phyloP scores from a whole-genome alignment of 2,888 invertebrate species.

The Luperina testacea region DNA sequence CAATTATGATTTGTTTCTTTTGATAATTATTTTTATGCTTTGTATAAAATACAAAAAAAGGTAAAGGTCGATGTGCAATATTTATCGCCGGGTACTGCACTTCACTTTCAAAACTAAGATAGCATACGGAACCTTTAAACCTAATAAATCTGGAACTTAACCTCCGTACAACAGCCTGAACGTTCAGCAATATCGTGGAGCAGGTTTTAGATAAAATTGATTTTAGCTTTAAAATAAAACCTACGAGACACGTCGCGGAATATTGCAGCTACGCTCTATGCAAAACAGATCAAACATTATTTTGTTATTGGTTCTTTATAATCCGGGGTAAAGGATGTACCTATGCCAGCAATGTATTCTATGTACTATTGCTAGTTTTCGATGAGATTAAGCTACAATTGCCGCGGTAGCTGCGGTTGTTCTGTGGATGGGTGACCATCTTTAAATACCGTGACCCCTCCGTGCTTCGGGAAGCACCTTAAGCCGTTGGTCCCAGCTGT shows the following conservation, averaged over 20 bases:
- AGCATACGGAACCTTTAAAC: conserved; percentile 41
- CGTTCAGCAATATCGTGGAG: conserved; percentile 52
- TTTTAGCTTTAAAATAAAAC: conserved; percentile 58
- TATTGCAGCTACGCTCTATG: conserved; percentile 29
- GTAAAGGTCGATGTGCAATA: too few species aligned
- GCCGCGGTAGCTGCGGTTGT: too few species aligned
- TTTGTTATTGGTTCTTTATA: conserved; percentile 5
- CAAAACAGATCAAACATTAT: conserved; percentile 30
- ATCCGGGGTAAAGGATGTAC: not conserved
- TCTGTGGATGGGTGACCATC: too few species aligned
- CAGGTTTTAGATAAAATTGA: conserved; percentile 64
- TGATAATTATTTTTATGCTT: too few species aligned
- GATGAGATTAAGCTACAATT: too few species aligned
- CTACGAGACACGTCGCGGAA: conserved; percentile 27
- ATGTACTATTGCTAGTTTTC: not conserved
- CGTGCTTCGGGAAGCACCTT: too few species aligned
- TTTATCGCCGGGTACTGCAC: too few species aligned
- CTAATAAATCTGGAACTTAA: conserved; percentile 14
- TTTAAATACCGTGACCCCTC: too few species aligned
- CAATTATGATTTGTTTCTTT: too few species aligned
- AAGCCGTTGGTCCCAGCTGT: too few species aligned
- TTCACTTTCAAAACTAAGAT: conserved; percentile 3
- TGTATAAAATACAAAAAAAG: too few species aligned
- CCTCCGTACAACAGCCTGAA: conserved; percentile 30
- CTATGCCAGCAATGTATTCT: not conserved